These are phyloP conservation scores for Notospermus geniculatus DNA, from an alignment of 1,140 invertebrate species.

Conservation along the genomic window DNA sequence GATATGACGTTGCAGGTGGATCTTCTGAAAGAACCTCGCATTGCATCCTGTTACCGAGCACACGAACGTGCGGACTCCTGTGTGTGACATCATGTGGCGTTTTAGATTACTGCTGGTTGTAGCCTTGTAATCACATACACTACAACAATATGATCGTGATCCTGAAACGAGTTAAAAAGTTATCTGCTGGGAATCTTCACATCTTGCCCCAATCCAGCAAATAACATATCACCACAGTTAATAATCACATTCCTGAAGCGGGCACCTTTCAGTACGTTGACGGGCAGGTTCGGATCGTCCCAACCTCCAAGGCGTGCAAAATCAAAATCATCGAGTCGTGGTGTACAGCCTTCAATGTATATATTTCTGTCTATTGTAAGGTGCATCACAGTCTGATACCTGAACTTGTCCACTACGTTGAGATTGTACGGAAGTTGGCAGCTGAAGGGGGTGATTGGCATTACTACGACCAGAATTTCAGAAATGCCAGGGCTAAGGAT, in stretches of 20 bases:
- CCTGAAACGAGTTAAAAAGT: conserved; percentile 24
- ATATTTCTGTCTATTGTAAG: no score
- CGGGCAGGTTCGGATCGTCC: no score
- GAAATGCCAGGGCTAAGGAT: no score
- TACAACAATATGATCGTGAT: conserved; percentile 37
- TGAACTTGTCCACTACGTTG: no score
- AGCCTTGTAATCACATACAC: conserved; percentile 41
- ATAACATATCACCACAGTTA: conserved; percentile 6
- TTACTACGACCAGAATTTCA: no score
- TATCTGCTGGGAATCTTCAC: not conserved
- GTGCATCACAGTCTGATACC: no score
- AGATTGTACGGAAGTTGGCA: no score
- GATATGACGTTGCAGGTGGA: conserved; percentile 51
- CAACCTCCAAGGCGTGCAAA: no score
- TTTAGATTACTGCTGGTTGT: conserved; percentile 51
- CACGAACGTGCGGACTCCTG: conserved; percentile 38
- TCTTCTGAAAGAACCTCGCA: conserved; percentile 48
- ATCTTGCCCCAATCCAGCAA: not conserved
- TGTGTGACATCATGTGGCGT: conserved; percentile 46
- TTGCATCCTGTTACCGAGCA: conserved; percentile 36
- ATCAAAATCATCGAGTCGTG: no score
- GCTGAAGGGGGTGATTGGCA: no score
- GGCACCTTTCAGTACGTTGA: no score
- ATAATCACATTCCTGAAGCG: conserved; percentile 1
- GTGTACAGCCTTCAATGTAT: no score